Base-by-base conservation (phyloP, 2,113 vertebrate species). In the Edolisoma coerulescens region DNA sequence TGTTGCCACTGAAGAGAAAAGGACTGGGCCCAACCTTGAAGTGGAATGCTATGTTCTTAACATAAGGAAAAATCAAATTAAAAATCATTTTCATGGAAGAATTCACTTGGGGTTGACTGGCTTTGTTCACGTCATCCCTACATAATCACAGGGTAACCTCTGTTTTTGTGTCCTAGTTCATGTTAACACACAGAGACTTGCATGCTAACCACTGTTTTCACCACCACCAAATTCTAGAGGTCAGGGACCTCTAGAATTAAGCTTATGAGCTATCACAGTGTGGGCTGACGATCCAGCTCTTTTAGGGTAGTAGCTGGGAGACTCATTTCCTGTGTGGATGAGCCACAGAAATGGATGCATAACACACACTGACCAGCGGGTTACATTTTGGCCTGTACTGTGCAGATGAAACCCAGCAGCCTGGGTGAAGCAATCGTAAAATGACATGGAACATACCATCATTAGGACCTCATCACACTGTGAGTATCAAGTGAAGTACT, bases 291-390 rank as follows among this genome's bases (percentile, higher is more conserved):
- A 95, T 70, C 68, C 75, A 91, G 53, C 63, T 74, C 90, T 87
- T 96, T 94, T 82, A 70, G 85, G 28, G 84, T 74, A 88, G 90
- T 37, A 90, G 63, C 79, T 70, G 71, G 83, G 85, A 95, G 56
- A 59, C 75, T 93, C 79, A 93, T 94, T 96, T 96, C 93, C 92
- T 90, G 52, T 95, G 92, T 85, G 95, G 92, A 94, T 70, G 59
- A 97, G 88, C 95, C 92, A 75, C 95, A 94, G 90, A 96, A 95
- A 80, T 13, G 6, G 88, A 82, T 74, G 54, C 50, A 37, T 70
- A 83, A 83, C 71, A 74, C 76, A 84, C 59, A 16, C 52, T 78
- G 79, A 42, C 79, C 92, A 94, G 56, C 0, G 11, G 74, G 74
- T 92, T 92, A 26, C 54, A 59, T 88, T 92, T 95, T 95, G 93